Percentiles rank a stretch among this genome's conserved stretches.
Evolutionary conservation across 1,140 invertebrate genomes (phyloP).

Genomic region (Cotesia chilonis): DNA sequence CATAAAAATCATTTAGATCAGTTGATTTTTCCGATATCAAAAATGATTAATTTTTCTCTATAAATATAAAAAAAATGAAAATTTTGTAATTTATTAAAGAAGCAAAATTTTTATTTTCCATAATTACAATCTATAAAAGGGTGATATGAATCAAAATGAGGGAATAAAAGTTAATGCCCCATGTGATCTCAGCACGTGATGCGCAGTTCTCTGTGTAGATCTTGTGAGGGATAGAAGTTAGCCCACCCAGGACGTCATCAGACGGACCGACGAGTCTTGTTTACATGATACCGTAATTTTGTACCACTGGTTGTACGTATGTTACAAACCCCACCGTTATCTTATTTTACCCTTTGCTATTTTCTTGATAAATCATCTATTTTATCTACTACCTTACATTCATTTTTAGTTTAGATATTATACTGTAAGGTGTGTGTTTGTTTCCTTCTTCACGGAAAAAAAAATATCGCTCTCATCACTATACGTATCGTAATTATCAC

Average conservation of each 20-base stretch:
- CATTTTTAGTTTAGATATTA: too few species aligned
- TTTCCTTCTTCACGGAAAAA: too few species aligned
- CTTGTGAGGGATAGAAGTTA: slow-evolving; percentile 35
- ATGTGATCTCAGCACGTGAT: slow-evolving; percentile 41
- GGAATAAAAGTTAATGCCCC: slow-evolving; percentile 29
- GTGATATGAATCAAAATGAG: neutral
- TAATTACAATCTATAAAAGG: neutral
- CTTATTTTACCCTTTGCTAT: slow-evolving; percentile 10
- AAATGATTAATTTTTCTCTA: too few species aligned
- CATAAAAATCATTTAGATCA: too few species aligned
- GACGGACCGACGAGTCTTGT: slow-evolving; percentile 59
- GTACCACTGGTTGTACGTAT: slow-evolving; percentile 57
- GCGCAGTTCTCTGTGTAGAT: slow-evolving; percentile 12
- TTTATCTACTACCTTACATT: too few species aligned
- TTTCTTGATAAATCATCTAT: neutral
- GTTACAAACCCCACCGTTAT: slow-evolving; percentile 41
- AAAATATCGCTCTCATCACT: too few species aligned
- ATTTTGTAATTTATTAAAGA: too few species aligned
- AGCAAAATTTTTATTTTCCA: too few species aligned
- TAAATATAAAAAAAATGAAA: too few species aligned
- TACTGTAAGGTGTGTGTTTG: too few species aligned
- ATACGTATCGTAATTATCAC: too few species aligned
- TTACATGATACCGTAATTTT: slow-evolving; percentile 63
- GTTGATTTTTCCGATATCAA: too few species aligned
- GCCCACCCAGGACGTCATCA: slow-evolving; percentile 61